Conservation (phyloP, 2,888 invertebrate genomes). For the Aelia acuminata region DNA sequence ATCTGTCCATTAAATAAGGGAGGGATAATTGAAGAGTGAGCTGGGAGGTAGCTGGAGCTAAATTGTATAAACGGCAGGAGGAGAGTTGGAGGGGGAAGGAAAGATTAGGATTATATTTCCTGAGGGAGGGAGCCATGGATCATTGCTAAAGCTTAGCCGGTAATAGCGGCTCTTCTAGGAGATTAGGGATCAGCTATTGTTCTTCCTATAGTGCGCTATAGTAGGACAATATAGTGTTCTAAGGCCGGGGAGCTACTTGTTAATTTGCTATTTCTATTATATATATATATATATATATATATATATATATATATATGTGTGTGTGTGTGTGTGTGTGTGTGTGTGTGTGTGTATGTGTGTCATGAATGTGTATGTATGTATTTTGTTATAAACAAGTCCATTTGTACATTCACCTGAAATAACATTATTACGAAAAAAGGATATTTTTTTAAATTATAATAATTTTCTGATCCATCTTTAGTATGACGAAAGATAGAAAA, state of each 20-base stretch:
- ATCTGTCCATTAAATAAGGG: not conserved
- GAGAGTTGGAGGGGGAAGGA: not conserved
- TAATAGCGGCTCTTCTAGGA: conserved; percentile 8
- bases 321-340: too few species aligned
- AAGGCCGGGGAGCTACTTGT: not conserved
- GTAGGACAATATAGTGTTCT: not conserved
- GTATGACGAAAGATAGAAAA: too few species aligned
- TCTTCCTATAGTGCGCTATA: not conserved
- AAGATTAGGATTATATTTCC: conserved; percentile 46
- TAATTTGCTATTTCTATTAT: not conserved
- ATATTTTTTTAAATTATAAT: too few species aligned
- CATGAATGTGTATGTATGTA: too few species aligned
- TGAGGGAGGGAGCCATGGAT: conserved; percentile 55
- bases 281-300: not conserved
- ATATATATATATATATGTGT: not conserved
- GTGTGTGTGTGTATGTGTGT: too few species aligned
- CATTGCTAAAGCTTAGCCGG: conserved; percentile 22
- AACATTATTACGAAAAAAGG: too few species aligned
- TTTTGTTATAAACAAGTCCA: too few species aligned
- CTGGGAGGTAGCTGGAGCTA: conserved; percentile 21
- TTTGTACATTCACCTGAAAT: too few species aligned
- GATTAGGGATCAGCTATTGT: not conserved
- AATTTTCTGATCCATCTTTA: too few species aligned
- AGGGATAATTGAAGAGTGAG: not conserved
- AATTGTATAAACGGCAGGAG: conserved; percentile 2